Conservation (phyloP, 2,113 vertebrate species). For the Myanophis thanlyinensis region DNA sequence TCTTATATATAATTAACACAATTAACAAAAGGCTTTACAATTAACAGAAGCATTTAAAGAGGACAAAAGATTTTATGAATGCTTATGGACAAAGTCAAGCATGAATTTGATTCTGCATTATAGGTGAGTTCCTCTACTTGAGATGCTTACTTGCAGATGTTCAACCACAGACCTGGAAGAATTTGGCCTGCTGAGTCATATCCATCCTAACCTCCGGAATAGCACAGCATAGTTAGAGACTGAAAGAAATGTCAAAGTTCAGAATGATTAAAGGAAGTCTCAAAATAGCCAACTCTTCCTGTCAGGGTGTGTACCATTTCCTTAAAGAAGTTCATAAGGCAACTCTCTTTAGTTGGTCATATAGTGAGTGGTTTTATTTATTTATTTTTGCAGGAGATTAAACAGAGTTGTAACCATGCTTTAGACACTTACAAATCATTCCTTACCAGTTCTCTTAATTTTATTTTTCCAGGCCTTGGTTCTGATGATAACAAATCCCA, state of each 20-base stretch:
- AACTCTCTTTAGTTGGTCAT: neutral
- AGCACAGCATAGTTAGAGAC: neutral
- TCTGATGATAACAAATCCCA: neutral
- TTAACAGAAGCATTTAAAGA: neutral
- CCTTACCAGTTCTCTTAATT: neutral
- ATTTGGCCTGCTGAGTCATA: neutral
- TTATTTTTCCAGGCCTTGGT: neutral
- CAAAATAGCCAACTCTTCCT: conserved; percentile 60
- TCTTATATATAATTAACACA: neutral
- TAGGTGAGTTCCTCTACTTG: neutral
- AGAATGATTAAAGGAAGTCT: conserved; percentile 54
- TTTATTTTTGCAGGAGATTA: neutral
- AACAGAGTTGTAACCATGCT: neutral
- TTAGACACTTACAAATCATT: neutral
- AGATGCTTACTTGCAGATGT: neutral
- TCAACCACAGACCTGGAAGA: neutral
- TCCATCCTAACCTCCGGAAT: neutral
- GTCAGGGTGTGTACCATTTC: conserved; percentile 45
- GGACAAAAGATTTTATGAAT: neutral
- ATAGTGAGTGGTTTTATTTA: neutral
- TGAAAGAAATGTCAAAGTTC: conserved; percentile 34
- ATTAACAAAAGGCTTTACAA: neutral
- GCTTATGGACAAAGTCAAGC: neutral
- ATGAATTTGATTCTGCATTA: neutral
- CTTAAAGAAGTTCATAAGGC: neutral